A percentile compares a stretch with the other conserved stretches of the same genome.
These are phyloP conservation scores for Benthosema pterotum DNA, from an alignment of 2,797 vertebrate genomes.

Conservation along the genomic window DNA sequence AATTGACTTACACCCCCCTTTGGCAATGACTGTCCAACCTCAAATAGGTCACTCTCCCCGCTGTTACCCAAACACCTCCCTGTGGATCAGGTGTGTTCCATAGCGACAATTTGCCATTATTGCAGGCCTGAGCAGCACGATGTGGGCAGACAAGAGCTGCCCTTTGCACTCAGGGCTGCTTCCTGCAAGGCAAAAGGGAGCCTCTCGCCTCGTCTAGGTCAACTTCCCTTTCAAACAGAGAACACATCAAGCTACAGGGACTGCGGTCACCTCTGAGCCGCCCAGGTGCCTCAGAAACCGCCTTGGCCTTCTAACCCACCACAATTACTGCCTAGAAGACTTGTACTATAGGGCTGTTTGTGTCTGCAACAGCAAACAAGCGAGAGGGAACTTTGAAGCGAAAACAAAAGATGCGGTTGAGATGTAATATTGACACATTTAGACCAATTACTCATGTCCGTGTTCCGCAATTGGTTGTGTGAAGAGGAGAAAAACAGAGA, in stretches of 20 bases:
- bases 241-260: constrained; percentile 62
- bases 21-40: constrained; percentile 52
- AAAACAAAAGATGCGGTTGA: constrained; percentile 55
- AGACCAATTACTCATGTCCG: constrained; percentile 71
- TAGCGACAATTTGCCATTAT: constrained; percentile 68
- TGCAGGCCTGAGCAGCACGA: constrained; percentile 54
- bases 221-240: constrained; percentile 67
- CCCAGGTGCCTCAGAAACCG: constrained; percentile 42
- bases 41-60: constrained; percentile 43
- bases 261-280: constrained; percentile 64
- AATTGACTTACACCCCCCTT: constrained; percentile 48
- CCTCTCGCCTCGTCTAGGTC: constrained; percentile 66
- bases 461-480: constrained; percentile 57
- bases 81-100: constrained; percentile 57
- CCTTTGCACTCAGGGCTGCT: constrained; percentile 63
- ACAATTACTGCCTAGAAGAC: constrained; percentile 62
- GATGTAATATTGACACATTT: constrained; percentile 67
- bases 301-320: constrained; percentile 43
- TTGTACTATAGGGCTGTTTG: constrained; percentile 22
- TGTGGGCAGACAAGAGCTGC: constrained; percentile 50
- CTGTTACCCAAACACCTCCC: constrained; percentile 58
- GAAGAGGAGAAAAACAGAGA: constrained; percentile 49
- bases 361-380: constrained; percentile 48
- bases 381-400: constrained; percentile 32
- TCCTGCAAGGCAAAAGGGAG: constrained; percentile 64